A percentile compares a stretch with the other conserved stretches of the same genome.
Evolutionary conservation across 2,113 vertebrate species (phyloP).

Genomic region (Oryzias melastigma): DNA sequence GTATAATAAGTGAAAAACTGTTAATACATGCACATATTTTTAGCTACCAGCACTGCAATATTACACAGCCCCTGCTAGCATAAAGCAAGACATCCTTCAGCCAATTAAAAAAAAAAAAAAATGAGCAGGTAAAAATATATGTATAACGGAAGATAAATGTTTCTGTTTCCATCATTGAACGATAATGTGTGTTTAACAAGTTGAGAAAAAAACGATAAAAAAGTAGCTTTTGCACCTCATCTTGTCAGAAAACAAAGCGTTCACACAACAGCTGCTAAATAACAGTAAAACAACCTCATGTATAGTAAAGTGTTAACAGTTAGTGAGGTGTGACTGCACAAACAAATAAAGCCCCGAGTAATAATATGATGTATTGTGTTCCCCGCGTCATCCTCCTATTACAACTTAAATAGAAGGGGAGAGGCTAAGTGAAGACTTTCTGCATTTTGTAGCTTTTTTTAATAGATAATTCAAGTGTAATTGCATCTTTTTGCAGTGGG

Average conservation of each 20-base stretch:
- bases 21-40: constrained; percentile 53
- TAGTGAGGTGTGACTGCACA: constrained; percentile 6
- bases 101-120: too few species aligned
- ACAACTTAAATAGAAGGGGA: too few species aligned
- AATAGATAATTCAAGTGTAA: too few species aligned
- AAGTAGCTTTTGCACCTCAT: constrained; percentile 10
- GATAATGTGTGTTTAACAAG: background rate
- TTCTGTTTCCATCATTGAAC: background rate
- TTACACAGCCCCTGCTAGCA: background rate
- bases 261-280: constrained; percentile 45
- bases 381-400: background rate
- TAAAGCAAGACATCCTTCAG: background rate
- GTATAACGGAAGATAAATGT: background rate
- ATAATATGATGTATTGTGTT: background rate
- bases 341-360: constrained; percentile 2
- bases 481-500: too few species aligned
- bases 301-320: constrained; percentile 16
- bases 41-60: constrained; percentile 23
- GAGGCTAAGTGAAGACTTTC: too few species aligned
- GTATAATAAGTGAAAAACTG: constrained; percentile 19
- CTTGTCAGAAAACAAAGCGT: constrained; percentile 29
- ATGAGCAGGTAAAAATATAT: background rate
- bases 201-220: background rate
- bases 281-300: constrained; percentile 13
- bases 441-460: too few species aligned